phyloP scores from a whole-genome alignment of 2,888 invertebrate species.

The Zygaena filipendulae region DNA sequence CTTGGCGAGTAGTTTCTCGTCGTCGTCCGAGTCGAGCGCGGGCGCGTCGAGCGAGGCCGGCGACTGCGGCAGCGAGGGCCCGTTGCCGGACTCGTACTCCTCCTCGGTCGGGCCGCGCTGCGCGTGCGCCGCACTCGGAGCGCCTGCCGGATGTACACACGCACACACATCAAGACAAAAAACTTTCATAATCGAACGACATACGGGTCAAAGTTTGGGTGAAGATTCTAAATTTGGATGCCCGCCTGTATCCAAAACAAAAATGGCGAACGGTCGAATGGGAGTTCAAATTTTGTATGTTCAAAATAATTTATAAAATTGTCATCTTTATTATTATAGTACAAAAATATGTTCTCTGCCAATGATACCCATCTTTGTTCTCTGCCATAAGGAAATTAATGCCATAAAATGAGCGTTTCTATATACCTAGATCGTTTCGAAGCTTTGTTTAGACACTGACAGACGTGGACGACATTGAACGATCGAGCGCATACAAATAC shows the following conservation, averaged over 20 bases:
- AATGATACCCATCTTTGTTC: too few relatives aligned
- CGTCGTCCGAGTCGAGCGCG: conserved; percentile 84
- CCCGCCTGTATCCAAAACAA: neutral
- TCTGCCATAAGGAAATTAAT: too few relatives aligned
- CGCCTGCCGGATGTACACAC: conserved; percentile 16
- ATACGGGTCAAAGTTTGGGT: neutral
- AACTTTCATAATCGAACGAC: neutral
- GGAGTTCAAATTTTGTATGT: too few relatives aligned
- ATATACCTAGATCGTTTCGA: too few relatives aligned
- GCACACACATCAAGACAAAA: conserved; percentile 17
- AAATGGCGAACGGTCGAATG: too few relatives aligned
- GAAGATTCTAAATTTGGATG: neutral
- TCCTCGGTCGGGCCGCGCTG: conserved; percentile 76
- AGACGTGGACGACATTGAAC: too few relatives aligned
- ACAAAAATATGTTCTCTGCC: too few relatives aligned
- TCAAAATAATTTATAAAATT: too few relatives aligned
- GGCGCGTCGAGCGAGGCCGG: conserved; percentile 90
- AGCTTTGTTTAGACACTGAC: too few relatives aligned
- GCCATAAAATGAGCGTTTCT: too few relatives aligned
- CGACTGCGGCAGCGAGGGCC: conserved; percentile 94
- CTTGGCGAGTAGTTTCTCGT: conserved; percentile 74
- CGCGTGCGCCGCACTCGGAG: conserved; percentile 18
- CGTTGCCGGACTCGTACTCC: conserved; percentile 96
- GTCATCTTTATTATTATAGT: too few relatives aligned
- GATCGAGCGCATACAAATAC: too few relatives aligned